A percentile compares a stretch with the other conserved stretches of the same genome.
Conservation (phyloP, 2,113 vertebrate species). For the Podarcis cretensis region DNA sequence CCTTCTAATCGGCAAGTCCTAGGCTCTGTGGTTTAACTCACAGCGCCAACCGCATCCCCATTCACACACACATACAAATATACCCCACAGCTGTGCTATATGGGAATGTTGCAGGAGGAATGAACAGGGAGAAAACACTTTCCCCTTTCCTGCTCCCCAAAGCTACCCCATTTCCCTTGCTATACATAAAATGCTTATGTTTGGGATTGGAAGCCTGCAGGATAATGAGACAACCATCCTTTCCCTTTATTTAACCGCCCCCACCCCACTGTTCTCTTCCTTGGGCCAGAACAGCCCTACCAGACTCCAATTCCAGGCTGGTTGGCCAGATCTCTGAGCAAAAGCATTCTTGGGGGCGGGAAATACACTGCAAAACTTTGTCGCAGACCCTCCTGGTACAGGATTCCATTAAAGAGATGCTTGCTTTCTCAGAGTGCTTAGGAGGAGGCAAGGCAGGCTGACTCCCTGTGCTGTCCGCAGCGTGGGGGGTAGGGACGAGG, state of each 20-base stretch:
- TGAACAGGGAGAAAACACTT: too few species aligned
- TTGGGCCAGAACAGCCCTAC: too few species aligned
- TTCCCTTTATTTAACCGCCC: too few species aligned
- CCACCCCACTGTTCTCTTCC: too few species aligned
- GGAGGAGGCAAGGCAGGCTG: neutral
- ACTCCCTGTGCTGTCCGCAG: neutral
- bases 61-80: too few species aligned
- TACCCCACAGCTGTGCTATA: neutral
- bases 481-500: neutral
- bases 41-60: too few species aligned
- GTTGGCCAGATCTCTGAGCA: neutral
- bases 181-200: neutral
- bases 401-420: neutral
- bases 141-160: neutral
- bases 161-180: neutral
- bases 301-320: too few species aligned
- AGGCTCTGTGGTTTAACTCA: too few species aligned
- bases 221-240: accelerated
- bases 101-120: neutral
- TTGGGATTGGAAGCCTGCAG: neutral
- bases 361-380: neutral
- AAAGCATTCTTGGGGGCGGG: neutral
- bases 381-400: neutral
- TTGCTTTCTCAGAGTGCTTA: neutral
- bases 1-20: too few species aligned